Base-by-base conservation (phyloP, 2,113 vertebrate species). In the Malurus alboscapulatus region DNA sequence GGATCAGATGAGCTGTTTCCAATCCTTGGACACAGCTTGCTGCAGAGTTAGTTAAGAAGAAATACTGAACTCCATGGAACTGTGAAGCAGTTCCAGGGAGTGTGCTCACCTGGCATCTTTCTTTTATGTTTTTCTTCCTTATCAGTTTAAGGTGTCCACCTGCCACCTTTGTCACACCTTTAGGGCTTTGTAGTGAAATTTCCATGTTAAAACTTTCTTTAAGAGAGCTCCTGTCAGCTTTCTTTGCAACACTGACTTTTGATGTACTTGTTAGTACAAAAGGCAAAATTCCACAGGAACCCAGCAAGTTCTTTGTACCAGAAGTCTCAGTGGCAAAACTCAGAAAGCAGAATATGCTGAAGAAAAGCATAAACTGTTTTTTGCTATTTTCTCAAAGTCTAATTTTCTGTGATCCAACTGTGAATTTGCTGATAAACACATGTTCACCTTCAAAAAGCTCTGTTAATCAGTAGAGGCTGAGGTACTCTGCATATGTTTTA, bases 191-290 rank as follows among this genome's bases (percentile, higher is more conserved):
- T 61, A 92, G 84, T 65, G 71, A 65, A 84, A 90, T 92, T 93
- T 92, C 59, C n/a, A 48, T 80, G 67, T 87, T 90, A 90, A 90
- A 91, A 77, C 34, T 83, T 94, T 77, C 48, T 61, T 93, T 76
- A 50, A 38, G 77, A 69, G 45, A 88, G 11, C 34, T 88, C 30
- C 57, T 91, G 67, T 81, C 89, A 94, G 82, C 51, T 90, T 95
- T 73, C 82, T 89, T 88, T 91, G 69, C 68, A 82, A 73, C 24
- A 5, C 1, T 93, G 73, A 80, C 76, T 87, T 92, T 53, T 87
- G 66, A 80, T 88, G 68, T 84, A 57, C 51, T 88, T 88, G 22
- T 91, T 93, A 94, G 77, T 63, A 85, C 38, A 85, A 86, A 84
- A 92, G 84, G 42, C 55, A 76, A 42, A 94, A 85, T 94, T 92